Evolutionary conservation across 1,140 invertebrate genomes (phyloP), one percentile per base, ranked within the genome.

Genomic region (Zaprionus vittiger): DNA sequence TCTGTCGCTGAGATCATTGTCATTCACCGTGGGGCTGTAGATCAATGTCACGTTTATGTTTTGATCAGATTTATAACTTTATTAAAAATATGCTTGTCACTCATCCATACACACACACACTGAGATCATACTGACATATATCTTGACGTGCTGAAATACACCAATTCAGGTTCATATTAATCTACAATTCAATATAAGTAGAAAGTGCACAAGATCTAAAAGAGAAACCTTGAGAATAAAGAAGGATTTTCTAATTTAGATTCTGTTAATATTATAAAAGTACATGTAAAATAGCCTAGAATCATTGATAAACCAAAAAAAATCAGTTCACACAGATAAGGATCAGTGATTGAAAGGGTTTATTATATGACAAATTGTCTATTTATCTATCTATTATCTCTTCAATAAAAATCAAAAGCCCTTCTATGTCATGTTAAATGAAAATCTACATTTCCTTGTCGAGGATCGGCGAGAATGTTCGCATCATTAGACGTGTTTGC

Each of bases 31-130:
- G 31, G 54, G 63, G 79, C 74, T 89, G 81, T 89, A 90, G 85
- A 90, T 89, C 84, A 89, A 90, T 89, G 84, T 90, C 85, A 81
- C 56, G 71, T 90, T 89, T 84, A 84, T 84, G 75, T 79, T 81
- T 73, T 79, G 67, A 73, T 71, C 63, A 81, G 79, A 89, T 89
- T 89, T 89, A 89, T 89, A 90, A 89, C 85, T 90, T 89, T 89
- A 89, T 89, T 89, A 89, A 89, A 81, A 79, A 66, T 67, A 61
- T 73, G 22, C 9, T 47, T 47, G 41, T 47, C 41, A n/a, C 37
- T 7, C 20, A 11, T 22, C 31, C 31, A 17, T 56, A 47, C 9
- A 28, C 7, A 24, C 47, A 11, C 9, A 4, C 12, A 12, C 12
- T 24, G 20, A 24, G 20, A 24, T 24, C 11, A 52, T 52, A 7